Percentiles rank a stretch among this genome's conserved stretches.
phyloP scores from a whole-genome alignment of 2,888 invertebrate species.

The Pseudococcus longispinus region DNA sequence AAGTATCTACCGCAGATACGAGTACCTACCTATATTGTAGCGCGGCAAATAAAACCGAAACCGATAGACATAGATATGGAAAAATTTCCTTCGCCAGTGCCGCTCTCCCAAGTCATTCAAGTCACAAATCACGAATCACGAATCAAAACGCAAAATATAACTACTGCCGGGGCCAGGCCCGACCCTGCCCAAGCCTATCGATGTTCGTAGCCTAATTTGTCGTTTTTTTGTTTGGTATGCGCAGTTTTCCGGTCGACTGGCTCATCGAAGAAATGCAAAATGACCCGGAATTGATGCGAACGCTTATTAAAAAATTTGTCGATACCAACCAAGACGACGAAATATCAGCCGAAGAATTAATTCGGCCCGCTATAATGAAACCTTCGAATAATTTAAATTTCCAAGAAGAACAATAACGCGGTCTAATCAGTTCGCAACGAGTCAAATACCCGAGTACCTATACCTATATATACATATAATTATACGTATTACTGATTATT shows the following conservation, averaged over 20 bases:
- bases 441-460: background rate
- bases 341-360: constrained; percentile 68
- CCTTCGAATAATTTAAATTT: constrained; percentile 2
- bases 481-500: background rate
- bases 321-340: constrained; percentile 68
- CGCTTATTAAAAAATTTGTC: constrained; percentile 69
- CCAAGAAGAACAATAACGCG: constrained; percentile 41
- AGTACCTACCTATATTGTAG: too few relatives aligned
- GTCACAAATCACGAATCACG: too few relatives aligned
- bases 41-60: too few relatives aligned
- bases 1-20: too few relatives aligned
- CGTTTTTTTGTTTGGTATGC: constrained; percentile 44
- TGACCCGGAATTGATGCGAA: constrained; percentile 69
- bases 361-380: constrained; percentile 63
- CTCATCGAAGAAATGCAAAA: constrained; percentile 65
- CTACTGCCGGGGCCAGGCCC: too few relatives aligned
- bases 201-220: background rate
- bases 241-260: constrained; percentile 62
- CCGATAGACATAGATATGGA: too few relatives aligned
- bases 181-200: background rate
- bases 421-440: background rate
- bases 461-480: background rate
- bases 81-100: too few relatives aligned
- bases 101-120: too few relatives aligned
- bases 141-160: too few relatives aligned